Evolutionary conservation across 2,113 vertebrate genomes (phyloP).

Genomic region (Oenanthe melanoleuca): DNA sequence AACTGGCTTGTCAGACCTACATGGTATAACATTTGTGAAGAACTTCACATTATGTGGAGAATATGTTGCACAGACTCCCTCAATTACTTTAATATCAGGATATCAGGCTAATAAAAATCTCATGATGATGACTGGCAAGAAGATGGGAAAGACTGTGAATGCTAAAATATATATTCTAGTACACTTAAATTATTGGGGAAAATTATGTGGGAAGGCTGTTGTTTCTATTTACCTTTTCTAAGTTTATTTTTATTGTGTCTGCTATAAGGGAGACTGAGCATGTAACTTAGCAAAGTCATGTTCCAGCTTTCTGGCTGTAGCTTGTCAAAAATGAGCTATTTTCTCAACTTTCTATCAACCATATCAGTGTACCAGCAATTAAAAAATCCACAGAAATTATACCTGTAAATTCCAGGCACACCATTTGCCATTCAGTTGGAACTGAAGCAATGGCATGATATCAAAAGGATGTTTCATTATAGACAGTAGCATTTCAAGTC

Average conservation of each 20-base stretch:
- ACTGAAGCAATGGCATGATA: neutral
- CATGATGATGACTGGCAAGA: neutral
- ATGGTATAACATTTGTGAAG: neutral
- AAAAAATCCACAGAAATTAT: neutral
- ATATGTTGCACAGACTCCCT: neutral
- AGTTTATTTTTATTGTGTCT: neutral
- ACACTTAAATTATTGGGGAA: neutral
- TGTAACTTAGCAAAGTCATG: neutral
- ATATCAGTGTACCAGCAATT: neutral
- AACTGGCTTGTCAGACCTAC: neutral
- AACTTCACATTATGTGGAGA: neutral
- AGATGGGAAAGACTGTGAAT: neutral
- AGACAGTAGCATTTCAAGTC: neutral
- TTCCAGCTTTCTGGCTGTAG: neutral
- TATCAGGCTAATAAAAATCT: neutral
- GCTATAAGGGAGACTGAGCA: neutral
- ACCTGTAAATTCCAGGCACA: neutral
- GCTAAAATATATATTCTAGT: neutral
- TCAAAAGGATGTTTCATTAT: slow-evolving; percentile 16
- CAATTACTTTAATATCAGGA: neutral
- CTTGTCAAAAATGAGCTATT: neutral
- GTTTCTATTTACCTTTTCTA: neutral
- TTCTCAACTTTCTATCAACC: neutral
- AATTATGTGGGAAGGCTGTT: neutral
- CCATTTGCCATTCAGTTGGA: neutral